phyloP scores from a whole-genome alignment of 2,113 vertebrate species.

The Turnix velox region DNA sequence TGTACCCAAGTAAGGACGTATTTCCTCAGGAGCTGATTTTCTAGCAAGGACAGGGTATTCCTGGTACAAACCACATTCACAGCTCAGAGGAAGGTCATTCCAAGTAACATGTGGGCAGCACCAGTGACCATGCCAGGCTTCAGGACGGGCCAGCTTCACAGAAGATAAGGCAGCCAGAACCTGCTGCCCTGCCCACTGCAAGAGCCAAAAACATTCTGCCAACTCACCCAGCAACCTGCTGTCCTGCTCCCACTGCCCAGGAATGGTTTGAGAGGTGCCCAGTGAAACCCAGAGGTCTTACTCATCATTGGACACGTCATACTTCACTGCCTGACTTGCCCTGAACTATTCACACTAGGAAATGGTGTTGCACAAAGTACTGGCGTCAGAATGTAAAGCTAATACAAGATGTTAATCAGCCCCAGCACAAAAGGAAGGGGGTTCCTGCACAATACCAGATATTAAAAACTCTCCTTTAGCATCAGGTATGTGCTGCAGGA shows the following conservation, averaged over 20 bases:
- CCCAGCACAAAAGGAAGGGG: background rate
- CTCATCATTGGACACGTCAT: background rate
- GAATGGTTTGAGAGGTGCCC: background rate
- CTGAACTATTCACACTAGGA: background rate
- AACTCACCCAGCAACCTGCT: background rate
- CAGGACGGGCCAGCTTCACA: background rate
- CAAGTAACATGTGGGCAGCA: background rate
- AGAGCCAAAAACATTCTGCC: background rate
- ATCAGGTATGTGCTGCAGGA: background rate
- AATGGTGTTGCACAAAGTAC: background rate
- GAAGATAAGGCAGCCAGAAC: background rate
- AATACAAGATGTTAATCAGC: conserved; percentile 27
- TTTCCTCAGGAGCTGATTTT: background rate
- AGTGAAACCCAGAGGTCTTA: background rate
- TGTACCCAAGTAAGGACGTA: background rate
- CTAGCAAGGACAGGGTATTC: conserved; percentile 2
- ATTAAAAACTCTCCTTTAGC: background rate
- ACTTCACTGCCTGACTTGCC: background rate
- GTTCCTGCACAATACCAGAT: background rate
- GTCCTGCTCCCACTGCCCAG: background rate
- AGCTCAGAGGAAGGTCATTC: conserved; percentile 24
- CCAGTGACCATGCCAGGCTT: background rate
- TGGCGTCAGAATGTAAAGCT: background rate
- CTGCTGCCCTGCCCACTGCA: background rate
- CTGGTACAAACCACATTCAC: background rate